Evolutionary conservation across 2,888 invertebrate genomes (phyloP), one percentile per base, ranked within the genome.

Genomic region (Priocnemis perturbator): DNA sequence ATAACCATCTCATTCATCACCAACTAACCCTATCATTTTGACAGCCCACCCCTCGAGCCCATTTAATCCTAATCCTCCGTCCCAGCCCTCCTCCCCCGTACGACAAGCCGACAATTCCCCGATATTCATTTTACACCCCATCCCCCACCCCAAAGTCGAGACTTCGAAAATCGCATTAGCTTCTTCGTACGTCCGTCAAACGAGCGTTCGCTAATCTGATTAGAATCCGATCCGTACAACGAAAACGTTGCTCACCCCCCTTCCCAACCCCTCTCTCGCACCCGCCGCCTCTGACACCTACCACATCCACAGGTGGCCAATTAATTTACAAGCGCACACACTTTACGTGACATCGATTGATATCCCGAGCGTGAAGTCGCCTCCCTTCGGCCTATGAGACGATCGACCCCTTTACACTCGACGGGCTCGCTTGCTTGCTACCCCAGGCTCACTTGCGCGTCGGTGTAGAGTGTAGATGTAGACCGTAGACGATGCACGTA

Each of bases 271-370:
- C 37, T 9, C 14, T 11, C 37, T 11, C 14, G 14, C 37, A 11
- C 37, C 37, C 4, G 37, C 37, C n/a, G 23, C 44, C 63, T 69
- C 71, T 74, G 74, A 74, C 74, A 74, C 71, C 71, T 72, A 64
- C 11, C 11, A 37, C 65, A 79, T 82, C 84, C 81, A 85, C 84
- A 85, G 84, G 84, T 85, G 84, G 84, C 81, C 84, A 82, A 84
- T 85, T 85, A 85, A 85, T 85, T 84, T 83, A 83, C 82, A 83
- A 81, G 81, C 81, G 73, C 73, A 74, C 79, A 82, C 80, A 81
- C 81, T 84, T 83, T 80, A 74, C 78, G 76, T 73, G 81, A 84
- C 82, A 79, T 83, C 84, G 83, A 84, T 83, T 81, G 82, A 83
- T 84, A 82, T 78, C 77, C 80, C 74, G 69, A 73, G 75, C 80